Evolutionary conservation across 2,888 invertebrate species (phyloP), one percentile per base, ranked within the genome.

Genomic region (Phanerotoma sp.): DNA sequence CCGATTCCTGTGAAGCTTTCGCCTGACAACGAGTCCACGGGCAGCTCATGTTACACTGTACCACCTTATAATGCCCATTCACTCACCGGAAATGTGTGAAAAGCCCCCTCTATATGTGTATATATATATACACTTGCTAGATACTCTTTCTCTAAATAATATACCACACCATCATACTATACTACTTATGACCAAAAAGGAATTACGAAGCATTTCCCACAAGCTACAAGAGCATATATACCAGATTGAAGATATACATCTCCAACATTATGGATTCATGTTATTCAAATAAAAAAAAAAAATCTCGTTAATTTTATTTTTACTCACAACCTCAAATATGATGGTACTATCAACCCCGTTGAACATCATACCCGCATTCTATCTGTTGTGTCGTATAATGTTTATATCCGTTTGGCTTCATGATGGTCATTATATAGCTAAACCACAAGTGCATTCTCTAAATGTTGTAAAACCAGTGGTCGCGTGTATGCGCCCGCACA

Each of bases 391-490:
- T 38, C 38, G 38, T 38, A 38, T 38, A 38, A 38, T 38, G 32
- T 30, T 46, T 46, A 30, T 32, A 25, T 49, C 28, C 35, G 35
- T 5, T 35, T 35, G 5, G 15, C 15, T 13, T 13, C 35, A 15
- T 13, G n/a, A 15, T 18, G 20, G 20, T 20, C 20, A 38, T 38
- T 18, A 66, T 64, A 67, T 61, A 48, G 57, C 57, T 56, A 62
- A 65, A 67, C 64, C 63, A 57, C 66, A 60, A 61, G 41, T 48
- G 54, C 54, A 65, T 63, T 66, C 62, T 62, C 64, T 55, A 48
- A 46, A 37, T 35, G 52, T 44, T 45, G 57, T 53, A 40, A 51
- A 33, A 20, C 22, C 13, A 18, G 20, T 38, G 38, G 38, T 38
- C 38, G 38, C 38, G 20, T 38, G 38, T 20, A 10, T n/a, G 21